Conservation (phyloP, 1,140 invertebrate genomes). For the fruit fly (Drosophila melanogaster) region DNA sequence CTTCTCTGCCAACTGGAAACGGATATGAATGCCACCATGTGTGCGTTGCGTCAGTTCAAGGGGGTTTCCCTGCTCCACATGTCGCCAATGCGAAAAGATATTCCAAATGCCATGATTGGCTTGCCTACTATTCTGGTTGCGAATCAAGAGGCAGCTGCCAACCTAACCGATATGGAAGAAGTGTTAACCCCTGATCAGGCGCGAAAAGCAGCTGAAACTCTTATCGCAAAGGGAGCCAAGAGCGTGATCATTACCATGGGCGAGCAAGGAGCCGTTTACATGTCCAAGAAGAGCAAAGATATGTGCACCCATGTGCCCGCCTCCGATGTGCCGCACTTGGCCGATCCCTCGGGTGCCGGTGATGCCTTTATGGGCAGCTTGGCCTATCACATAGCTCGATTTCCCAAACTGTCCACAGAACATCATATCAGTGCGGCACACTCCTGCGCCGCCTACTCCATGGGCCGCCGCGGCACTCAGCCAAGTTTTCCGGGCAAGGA, state of each 20-base stretch:
- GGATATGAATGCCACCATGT: constrained; percentile 89
- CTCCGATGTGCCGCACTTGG: constrained; percentile 87
- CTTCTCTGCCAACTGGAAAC: constrained; percentile 95
- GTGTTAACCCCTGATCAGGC: constrained; percentile 85
- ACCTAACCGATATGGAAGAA: constrained; percentile 87
- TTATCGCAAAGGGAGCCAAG: constrained; percentile 89
- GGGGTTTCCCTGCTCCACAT: constrained; percentile 92
- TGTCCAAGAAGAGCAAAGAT: constrained; percentile 85
- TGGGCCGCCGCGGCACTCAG: constrained; percentile 93
- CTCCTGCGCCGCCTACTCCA: constrained; percentile 90
- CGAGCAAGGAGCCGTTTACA: constrained; percentile 89
- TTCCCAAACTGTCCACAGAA: constrained; percentile 87
- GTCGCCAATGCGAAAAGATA: constrained; percentile 89
- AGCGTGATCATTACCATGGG: constrained; percentile 94
- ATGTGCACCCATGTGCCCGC: constrained; percentile 86
- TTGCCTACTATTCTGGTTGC: constrained; percentile 93
- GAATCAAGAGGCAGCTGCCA: constrained; percentile 94
- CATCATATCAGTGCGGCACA: constrained; percentile 90
- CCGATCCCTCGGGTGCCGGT: constrained; percentile 96
- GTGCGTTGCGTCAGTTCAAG: constrained; percentile 91
- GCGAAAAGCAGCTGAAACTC: constrained; percentile 86
- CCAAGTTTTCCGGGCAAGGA: constrained; percentile 76
- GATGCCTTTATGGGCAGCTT: constrained; percentile 96
- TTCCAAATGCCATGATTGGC: constrained; percentile 87
- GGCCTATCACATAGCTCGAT: constrained; percentile 89